Base-by-base conservation (phyloP, 2,113 vertebrate species). In the Myxocyprinus asiaticus region DNA sequence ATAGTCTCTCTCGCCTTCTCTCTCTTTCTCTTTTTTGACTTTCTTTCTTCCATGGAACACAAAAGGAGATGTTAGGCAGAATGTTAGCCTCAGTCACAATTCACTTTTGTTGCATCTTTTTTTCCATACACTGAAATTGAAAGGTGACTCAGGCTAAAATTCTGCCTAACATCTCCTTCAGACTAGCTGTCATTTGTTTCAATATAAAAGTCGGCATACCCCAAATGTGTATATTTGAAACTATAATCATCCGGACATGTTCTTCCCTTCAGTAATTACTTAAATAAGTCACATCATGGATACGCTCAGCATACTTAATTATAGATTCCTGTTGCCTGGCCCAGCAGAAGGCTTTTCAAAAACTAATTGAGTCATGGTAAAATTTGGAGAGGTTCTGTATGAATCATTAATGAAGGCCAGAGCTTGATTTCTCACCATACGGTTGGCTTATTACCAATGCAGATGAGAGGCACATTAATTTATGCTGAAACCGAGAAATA, bases 381-480 rank as follows among this genome's bases (percentile, higher is more conserved):
- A 82, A 74, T 81, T 76, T 82, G 59, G 70, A 77, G 22, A 45
- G 73, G 64, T 64, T 67, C 55, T 42, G 53, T 63, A 78, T 86
- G 82, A 82, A 88, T 88, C 66, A 84, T 82, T 81, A 85, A 86
- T 83, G 68, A 86, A 64, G 66, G 77, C 68, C 55, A 17, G 76
- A 72, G 71, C 47, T 56, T 70, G 69, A 70, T 82, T 83, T 63
- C 58, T 61, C 11, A 48, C 58, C 71, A 74, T 64, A 70, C 65
- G 14, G 58, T 45, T 15, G 47, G 55, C 73, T 65, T 47, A 79
- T 84, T 80, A 73, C 72, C 67, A 66, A 75, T 76, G 68, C 84
- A 53, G 74, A 84, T 76, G 55, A 56, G 47, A 75, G 79, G 47
- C 67, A 43, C 70, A 47, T 81, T 61, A 9, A 76, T 81, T 86